A percentile compares a stretch with the other conserved stretches of the same genome.
phyloP scores from a whole-genome alignment of 2,113 vertebrate species.

The Petroica traversi region DNA sequence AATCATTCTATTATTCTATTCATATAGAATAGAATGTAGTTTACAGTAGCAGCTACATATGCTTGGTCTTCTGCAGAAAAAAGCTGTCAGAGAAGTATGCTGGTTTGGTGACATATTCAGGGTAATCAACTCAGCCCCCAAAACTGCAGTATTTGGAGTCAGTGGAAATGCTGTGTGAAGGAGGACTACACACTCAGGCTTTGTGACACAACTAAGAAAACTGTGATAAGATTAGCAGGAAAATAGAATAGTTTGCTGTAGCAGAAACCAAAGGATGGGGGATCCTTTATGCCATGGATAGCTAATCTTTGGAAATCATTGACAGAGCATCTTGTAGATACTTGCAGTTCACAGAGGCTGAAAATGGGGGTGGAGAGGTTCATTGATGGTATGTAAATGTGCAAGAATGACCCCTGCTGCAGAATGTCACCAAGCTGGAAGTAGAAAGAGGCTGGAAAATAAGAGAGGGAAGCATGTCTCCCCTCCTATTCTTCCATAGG shows the following conservation, averaged over 20 bases:
- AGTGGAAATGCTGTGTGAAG: background rate
- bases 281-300: accelerated
- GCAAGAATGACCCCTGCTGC: background rate
- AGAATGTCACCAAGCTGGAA: background rate
- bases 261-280: background rate
- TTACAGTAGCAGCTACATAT: background rate
- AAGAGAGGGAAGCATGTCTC: background rate
- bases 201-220: background rate
- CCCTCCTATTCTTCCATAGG: background rate
- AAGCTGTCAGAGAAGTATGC: background rate
- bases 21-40: too few relatives aligned
- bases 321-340: background rate
- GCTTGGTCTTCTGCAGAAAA: background rate
- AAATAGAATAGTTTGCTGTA: background rate
- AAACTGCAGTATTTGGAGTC: background rate
- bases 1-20: background rate
- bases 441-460: background rate
- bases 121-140: background rate
- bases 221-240: background rate
- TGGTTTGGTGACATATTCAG: background rate
- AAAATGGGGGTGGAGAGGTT: background rate
- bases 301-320: background rate
- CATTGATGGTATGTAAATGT: background rate
- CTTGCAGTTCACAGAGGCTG: background rate
- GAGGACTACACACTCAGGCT: background rate